phyloP scores from a whole-genome alignment of 2,113 vertebrate genomes.

The Nothoprocta perdicaria region DNA sequence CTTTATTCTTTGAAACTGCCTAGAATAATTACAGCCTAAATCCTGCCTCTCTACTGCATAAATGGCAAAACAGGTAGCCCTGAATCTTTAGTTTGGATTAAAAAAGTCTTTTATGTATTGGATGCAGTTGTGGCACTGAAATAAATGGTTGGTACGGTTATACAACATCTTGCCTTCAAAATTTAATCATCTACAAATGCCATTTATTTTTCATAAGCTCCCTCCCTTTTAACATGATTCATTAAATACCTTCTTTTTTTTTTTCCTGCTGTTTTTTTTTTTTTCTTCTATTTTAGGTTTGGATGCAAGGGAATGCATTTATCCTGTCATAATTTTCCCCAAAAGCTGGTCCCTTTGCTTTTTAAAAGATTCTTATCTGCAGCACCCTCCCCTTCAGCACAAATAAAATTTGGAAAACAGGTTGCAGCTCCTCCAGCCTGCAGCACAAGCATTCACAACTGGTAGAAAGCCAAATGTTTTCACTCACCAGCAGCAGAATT shows the following conservation, averaged over 20 bases:
- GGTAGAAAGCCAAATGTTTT: accelerated
- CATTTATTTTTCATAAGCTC: slow-evolving; percentile 50
- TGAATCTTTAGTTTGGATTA: neutral
- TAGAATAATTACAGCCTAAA: slow-evolving; percentile 16
- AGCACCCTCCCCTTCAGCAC: neutral
- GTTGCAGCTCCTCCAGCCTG: neutral
- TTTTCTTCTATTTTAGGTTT: slow-evolving; percentile 1
- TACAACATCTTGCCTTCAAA: slow-evolving; percentile 44
- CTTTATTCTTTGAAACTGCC: slow-evolving; percentile 3
- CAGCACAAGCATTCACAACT: neutral
- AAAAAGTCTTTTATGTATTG: slow-evolving; percentile 36
- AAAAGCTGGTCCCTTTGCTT: neutral
- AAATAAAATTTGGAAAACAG: neutral
- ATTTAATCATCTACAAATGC: slow-evolving; percentile 53
- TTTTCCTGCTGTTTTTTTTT: too few species aligned
- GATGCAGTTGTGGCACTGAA: neutral
- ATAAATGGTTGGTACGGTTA: slow-evolving; percentile 50
- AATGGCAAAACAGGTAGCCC: slow-evolving; percentile 8
- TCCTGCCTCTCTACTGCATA: neutral
- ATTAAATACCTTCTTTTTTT: neutral
- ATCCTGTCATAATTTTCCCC: neutral
- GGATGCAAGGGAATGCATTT: neutral
- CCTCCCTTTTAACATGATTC: slow-evolving; percentile 22
- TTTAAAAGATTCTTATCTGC: neutral
- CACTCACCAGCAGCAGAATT: too few species aligned